These are phyloP conservation scores for Callosobruchus maculatus DNA, from an alignment of 2,888 invertebrate genomes.

Conservation along the genomic window DNA sequence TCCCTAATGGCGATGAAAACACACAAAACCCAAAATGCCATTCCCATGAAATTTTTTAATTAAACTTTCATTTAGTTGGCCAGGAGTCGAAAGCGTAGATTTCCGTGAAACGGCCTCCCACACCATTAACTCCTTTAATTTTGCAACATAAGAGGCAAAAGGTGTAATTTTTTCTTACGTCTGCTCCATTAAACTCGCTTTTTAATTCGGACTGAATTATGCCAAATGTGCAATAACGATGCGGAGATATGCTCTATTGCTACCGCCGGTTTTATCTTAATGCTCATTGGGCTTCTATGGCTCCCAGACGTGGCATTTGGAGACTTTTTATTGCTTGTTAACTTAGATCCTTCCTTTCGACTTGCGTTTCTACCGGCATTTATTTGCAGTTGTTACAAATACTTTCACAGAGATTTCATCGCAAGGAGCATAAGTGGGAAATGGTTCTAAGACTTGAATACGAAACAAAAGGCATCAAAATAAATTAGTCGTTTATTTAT, in stretches of 20 bases:
- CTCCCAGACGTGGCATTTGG: conserved; percentile 25
- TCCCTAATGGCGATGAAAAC: conserved; percentile 9
- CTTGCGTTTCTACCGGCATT: background rate
- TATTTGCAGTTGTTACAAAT: background rate
- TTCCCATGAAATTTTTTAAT: conserved; percentile 34
- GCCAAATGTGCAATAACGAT: conserved; percentile 37
- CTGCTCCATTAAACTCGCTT: conserved; percentile 37
- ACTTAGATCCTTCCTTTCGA: background rate
- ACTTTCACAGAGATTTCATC: background rate
- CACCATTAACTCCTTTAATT: conserved; percentile 39
- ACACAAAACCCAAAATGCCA: conserved; percentile 17
- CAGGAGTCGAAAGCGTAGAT: conserved; percentile 14
- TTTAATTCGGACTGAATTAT: conserved; percentile 33
- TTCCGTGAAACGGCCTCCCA: conserved; percentile 25
- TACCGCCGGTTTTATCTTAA: conserved; percentile 31
- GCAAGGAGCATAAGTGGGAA: background rate
- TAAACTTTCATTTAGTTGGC: conserved; percentile 27
- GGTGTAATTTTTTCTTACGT: conserved; percentile 32
- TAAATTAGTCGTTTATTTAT: no score
- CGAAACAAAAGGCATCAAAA: no score
- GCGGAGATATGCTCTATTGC: conserved; percentile 30
- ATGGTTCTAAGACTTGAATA: no score
- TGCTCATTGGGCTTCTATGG: conserved; percentile 29
- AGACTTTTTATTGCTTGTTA: background rate
- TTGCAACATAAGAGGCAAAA: conserved; percentile 24